phyloP scores from a whole-genome alignment of 2,113 vertebrate species.

The Proteles cristata region DNA sequence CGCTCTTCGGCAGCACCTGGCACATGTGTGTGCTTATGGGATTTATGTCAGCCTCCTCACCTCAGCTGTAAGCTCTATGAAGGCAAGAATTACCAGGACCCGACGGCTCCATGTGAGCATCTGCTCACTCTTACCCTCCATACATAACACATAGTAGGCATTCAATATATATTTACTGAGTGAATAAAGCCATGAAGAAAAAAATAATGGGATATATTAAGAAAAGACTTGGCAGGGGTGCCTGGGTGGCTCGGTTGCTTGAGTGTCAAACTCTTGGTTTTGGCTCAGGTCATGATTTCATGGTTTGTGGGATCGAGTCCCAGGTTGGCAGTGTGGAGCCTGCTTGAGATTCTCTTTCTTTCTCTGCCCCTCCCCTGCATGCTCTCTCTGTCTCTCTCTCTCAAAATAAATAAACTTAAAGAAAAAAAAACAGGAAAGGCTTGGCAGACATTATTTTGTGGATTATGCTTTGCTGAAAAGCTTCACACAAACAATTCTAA shows the following conservation, averaged over 20 bases:
- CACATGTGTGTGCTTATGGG: neutral
- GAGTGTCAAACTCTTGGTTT: too few species aligned
- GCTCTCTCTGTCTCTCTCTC: too few species aligned
- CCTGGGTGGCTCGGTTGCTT: too few species aligned
- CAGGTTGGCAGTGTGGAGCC: too few species aligned
- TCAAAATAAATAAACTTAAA: too few species aligned
- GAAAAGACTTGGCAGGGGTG: neutral
- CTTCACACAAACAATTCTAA: conserved; percentile 15
- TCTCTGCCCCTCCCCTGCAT: too few species aligned
- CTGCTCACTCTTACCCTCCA: neutral
- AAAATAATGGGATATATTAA: neutral
- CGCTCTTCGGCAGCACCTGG: neutral
- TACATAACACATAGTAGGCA: neutral
- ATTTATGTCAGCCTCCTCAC: neutral
- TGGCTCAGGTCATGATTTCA: too few species aligned
- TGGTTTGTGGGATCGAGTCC: too few species aligned
- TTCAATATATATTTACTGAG: neutral
- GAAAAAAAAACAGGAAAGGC: neutral
- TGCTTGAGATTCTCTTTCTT: too few species aligned
- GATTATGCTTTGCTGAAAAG: neutral
- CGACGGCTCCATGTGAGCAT: accelerated
- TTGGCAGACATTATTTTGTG: neutral
- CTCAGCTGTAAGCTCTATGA: neutral
- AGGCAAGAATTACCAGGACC: neutral
- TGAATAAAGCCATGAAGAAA: neutral